phyloP scores from a whole-genome alignment of 2,113 vertebrate species.

The Periophthalmus modestus region DNA sequence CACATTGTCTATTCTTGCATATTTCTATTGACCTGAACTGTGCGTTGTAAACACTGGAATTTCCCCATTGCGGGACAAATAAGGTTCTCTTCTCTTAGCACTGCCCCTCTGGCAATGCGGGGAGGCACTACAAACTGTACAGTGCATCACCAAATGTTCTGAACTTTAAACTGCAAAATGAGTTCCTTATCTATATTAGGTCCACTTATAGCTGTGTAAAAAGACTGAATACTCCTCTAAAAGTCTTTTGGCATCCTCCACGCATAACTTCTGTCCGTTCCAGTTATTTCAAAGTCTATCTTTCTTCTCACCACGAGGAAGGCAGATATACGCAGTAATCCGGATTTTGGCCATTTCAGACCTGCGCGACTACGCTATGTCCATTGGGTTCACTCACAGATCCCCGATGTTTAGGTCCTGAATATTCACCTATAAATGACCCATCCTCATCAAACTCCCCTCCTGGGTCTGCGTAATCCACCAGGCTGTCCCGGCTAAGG shows the following conservation, averaged over 20 bases:
- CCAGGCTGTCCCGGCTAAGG: slow-evolving; percentile 68
- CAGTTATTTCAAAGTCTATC: slow-evolving; percentile 39
- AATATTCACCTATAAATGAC: slow-evolving; percentile 79
- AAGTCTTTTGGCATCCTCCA: not conserved
- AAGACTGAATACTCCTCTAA: not conserved
- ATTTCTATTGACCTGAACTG: too few relatives aligned
- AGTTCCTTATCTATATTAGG: not conserved
- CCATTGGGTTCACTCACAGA: slow-evolving; percentile 55
- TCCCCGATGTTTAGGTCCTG: slow-evolving; percentile 30
- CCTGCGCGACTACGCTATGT: slow-evolving; percentile 31
- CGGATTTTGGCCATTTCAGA: slow-evolving; percentile 21
- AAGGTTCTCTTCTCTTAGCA: not conserved
- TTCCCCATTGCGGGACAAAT: too few relatives aligned
- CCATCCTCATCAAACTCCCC: slow-evolving; percentile 76
- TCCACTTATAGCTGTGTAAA: slow-evolving; percentile 5
- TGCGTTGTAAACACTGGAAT: too few relatives aligned
- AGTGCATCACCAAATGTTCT: not conserved
- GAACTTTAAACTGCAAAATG: not conserved
- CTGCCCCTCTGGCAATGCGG: not conserved
- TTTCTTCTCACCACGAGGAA: slow-evolving; percentile 18
- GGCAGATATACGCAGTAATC: slow-evolving; percentile 22
- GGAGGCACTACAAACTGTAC: slow-evolving; percentile 3
- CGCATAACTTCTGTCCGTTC: slow-evolving; percentile 15
- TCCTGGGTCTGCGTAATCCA: slow-evolving; percentile 60
- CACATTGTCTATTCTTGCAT: not conserved